phyloP scores from a whole-genome alignment of 2,113 vertebrate genomes.

The Malurus elegans region DNA sequence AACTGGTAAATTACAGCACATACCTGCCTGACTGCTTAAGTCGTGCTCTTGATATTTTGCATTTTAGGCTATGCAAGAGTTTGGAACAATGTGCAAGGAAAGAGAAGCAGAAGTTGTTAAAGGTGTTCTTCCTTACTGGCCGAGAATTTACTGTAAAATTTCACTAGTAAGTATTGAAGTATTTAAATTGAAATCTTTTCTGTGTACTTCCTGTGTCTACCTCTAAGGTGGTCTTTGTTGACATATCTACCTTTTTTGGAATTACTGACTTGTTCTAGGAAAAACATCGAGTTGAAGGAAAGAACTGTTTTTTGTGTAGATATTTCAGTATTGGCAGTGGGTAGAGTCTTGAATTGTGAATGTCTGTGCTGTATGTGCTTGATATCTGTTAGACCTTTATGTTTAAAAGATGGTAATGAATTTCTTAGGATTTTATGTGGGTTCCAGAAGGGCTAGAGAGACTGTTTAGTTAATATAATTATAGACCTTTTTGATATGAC shows the following conservation, averaged over 20 bases:
- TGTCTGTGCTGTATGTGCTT: neutral
- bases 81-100: slow-evolving; percentile 92
- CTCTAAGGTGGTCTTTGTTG: neutral
- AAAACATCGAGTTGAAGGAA: neutral
- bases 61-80: slow-evolving; percentile 93
- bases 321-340: neutral
- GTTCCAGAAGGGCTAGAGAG: neutral
- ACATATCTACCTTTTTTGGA: neutral
- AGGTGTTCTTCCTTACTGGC: slow-evolving; percentile 97
- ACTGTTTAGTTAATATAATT: neutral
- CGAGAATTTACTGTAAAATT: slow-evolving; percentile 95
- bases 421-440: neutral
- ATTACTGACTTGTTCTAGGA: neutral
- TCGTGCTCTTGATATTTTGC: neutral
- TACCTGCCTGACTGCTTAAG: neutral
- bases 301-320: neutral
- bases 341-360: neutral
- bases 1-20: neutral
- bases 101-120: slow-evolving; percentile 88
- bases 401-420: neutral
- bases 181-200: neutral
- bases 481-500: neutral
- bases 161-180: slow-evolving; percentile 81
- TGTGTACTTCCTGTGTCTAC: neutral
- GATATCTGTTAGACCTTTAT: neutral